A percentile compares a stretch with the other conserved stretches of the same genome.
Evolutionary conservation across 2,888 invertebrate genomes (phyloP).

Genomic region (Epirrita christyi): DNA sequence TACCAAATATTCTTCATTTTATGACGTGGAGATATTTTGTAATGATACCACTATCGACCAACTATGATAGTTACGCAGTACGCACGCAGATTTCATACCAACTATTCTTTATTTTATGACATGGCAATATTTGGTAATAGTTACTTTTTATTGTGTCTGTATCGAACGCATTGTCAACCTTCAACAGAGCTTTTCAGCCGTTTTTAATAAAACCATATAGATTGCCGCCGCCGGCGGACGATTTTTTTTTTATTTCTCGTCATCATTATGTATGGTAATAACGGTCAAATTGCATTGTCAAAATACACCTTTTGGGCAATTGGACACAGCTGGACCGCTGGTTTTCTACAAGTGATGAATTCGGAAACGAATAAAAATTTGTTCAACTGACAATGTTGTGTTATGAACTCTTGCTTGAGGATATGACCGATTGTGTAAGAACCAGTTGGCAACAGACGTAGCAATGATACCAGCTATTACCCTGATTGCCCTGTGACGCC

Average conservation of each 20-base stretch:
- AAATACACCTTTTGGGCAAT: background rate
- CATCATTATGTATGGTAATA: conserved; percentile 26
- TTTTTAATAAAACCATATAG: conserved; percentile 22
- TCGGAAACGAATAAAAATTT: no score
- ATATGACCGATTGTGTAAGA: no score
- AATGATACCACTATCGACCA: conserved; percentile 15
- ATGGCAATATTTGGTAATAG: background rate
- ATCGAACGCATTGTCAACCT: conserved; percentile 23
- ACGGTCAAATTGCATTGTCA: conserved; percentile 20
- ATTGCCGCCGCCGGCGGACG: conserved; percentile 13
- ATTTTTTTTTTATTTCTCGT: conserved; percentile 15
- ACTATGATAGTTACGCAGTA: conserved; percentile 15
- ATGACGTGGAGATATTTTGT: background rate
- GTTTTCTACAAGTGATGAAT: no score
- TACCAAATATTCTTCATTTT: conserved; percentile 1
- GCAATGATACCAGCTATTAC: no score
- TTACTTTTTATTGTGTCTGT: background rate
- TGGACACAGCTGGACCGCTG: conserved; percentile 2
- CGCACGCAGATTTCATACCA: conserved; percentile 15
- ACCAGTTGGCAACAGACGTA: no score
- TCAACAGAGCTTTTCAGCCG: conserved; percentile 14
- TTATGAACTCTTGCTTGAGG: no score
- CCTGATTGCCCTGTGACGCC: conserved; percentile 14
- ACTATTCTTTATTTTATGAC: background rate
- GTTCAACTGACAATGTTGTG: no score